phyloP scores from a whole-genome alignment of 2,888 invertebrate species.

The Aphidoletes aphidimyza region DNA sequence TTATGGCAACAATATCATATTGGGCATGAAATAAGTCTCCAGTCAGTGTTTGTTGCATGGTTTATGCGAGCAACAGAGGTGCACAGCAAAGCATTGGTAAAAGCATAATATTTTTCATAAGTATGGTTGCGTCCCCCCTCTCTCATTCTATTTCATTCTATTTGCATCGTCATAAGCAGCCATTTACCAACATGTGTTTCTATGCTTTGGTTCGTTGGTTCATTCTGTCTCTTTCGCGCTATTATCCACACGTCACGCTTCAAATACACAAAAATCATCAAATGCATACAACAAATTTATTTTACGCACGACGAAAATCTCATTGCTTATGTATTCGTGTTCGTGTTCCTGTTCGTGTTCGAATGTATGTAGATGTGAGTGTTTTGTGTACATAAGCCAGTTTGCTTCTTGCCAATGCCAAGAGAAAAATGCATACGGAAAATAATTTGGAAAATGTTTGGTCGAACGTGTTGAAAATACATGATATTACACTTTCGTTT shows the following conservation, averaged over 20 bases:
- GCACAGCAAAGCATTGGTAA: not conserved
- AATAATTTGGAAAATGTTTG: conserved; percentile 1
- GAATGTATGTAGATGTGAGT: no score
- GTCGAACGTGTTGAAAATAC: conserved; percentile 17
- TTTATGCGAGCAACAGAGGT: not conserved
- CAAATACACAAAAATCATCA: not conserved
- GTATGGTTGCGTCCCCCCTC: no score
- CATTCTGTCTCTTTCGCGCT: not conserved
- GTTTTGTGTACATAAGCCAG: no score
- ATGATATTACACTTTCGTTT: conserved; percentile 24
- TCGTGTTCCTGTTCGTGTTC: no score
- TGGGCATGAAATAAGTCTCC: not conserved
- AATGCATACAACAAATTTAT: conserved; percentile 7
- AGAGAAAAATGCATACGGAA: conserved; percentile 10
- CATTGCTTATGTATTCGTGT: not conserved
- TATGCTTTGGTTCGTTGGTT: not conserved
- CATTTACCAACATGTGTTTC: not conserved
- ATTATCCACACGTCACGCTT: not conserved
- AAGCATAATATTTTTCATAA: no score
- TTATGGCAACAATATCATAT: not conserved
- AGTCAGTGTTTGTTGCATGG: not conserved
- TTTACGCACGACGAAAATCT: not conserved
- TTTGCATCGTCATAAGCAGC: not conserved
- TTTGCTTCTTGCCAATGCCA: no score
- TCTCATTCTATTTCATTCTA: not conserved